phyloP scores from a whole-genome alignment of 2,113 vertebrate species.

The Polyodon spathula region DNA sequence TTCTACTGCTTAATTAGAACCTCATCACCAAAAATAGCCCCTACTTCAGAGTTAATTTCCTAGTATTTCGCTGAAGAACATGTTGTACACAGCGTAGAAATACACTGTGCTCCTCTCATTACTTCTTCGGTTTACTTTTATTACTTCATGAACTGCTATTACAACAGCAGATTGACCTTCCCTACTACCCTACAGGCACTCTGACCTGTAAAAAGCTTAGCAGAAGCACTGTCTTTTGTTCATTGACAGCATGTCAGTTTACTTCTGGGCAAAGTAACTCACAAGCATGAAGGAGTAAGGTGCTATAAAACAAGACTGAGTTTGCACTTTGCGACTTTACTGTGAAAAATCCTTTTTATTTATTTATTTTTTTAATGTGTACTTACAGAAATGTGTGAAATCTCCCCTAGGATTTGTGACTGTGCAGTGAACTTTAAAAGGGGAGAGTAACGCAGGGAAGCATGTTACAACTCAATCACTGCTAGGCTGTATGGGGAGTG shows the following conservation, averaged over 20 bases:
- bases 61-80: no score
- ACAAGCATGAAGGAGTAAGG: conserved; percentile 72
- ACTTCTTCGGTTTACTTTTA: no score
- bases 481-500: no score
- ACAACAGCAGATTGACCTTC: no score
- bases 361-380: conserved; percentile 34
- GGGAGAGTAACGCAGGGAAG: background rate
- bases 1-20: no score
- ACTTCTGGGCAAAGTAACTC: conserved; percentile 73
- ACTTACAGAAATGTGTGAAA: conserved; percentile 65
- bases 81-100: no score
- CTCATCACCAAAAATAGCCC: no score
- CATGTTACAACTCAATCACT: no score
- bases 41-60: no score
- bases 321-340: conserved; percentile 69
- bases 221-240: conserved; percentile 70
- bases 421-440: conserved; percentile 69
- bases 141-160: no score
- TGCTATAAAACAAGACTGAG: conserved; percentile 67
- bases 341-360: conserved; percentile 59
- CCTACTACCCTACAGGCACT: conserved; percentile 73
- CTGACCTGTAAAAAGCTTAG: conserved; percentile 82
- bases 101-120: no score
- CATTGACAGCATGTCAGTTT: conserved; percentile 79
- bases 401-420: conserved; percentile 65